Evolutionary conservation across 2,113 vertebrate species (phyloP), one percentile per base, ranked within the genome.

Genomic region (Dolichallabes microphthalmus): DNA sequence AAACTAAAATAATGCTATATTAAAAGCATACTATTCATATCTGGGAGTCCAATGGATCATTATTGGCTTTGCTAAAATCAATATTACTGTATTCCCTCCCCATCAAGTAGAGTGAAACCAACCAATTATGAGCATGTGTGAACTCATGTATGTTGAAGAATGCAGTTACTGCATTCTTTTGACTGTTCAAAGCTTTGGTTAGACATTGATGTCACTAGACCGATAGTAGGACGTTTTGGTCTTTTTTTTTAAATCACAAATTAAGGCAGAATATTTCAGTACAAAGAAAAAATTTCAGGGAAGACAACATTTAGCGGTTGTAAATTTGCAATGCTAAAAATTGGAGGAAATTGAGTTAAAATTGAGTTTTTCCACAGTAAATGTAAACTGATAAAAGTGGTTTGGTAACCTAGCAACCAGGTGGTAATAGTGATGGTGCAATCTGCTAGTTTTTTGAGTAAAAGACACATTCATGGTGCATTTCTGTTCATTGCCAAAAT

Each of bases 201-300:
- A 32, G 0, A 5, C 60, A 82, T 77, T 86, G 66, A 74, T 63
- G 55, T 82, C 30, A 35, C 77, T 45, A 25, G n/a, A n/a, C 53
- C 64, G 50, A 77, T 66, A n/a, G 68, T 12, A 61, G 14, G 6
- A 64, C 73, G 30, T 35, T 82, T 77, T 84, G 19, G 68, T 27
- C 25, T 35, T 78, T 19, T 35, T n/a, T 32, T 76, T n/a, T 32
- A 45, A n/a, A 27, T 19, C 19, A 69, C 4, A 75, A 64, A 86
- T 86, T 57, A 25, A 50, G 3, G 9, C 2, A 14, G 82, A 80
- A 25, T 7, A 80, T 68, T 60, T 82, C 80, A 73, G 61, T 58
- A 11, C 57, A 60, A 61, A 58, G 45, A 86, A 90, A 88, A 82
- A 85, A 87, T 89, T 85, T 30, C 27, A 39, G 35, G 25, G 52